These are phyloP conservation scores for Carpatolechia fugitivella DNA, from an alignment of 2,888 invertebrate genomes.

Conservation along the genomic window DNA sequence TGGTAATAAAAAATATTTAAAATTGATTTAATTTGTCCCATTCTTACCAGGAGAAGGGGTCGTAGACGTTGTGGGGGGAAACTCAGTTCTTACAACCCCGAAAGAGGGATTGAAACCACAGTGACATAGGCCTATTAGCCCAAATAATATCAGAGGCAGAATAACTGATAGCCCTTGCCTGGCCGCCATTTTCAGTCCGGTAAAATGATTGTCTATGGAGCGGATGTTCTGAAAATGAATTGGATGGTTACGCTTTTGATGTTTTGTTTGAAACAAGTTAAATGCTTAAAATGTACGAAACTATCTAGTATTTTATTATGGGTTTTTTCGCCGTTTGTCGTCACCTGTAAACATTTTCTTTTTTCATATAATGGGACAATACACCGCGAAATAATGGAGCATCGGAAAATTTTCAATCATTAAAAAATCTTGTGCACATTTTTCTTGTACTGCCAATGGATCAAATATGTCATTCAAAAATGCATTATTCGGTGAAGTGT, in stretches of 20 bases:
- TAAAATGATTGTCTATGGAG: conserved; percentile 3
- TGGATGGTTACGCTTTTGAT: not conserved
- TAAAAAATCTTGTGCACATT: not conserved
- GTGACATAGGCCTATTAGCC: conserved; percentile 27
- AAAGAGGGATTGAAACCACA: conserved; percentile 46
- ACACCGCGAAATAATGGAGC: not conserved
- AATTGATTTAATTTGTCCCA: conserved; percentile 4
- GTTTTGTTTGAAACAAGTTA: not conserved
- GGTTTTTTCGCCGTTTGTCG: not conserved
- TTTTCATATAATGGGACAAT: conserved; percentile 19
- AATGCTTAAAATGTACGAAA: not conserved
- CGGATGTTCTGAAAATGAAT: conserved; percentile 21
- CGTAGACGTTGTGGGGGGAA: conserved; percentile 33
- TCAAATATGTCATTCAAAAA: not conserved
- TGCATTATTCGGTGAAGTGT: not conserved
- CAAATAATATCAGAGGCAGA: conserved; percentile 23
- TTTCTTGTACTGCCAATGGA: not conserved
- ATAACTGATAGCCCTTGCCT: conserved; percentile 21
- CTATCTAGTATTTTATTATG: too few relatives aligned
- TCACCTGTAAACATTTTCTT: conserved; percentile 11
- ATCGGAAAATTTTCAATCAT: not conserved
- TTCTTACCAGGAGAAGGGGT: conserved; percentile 47
- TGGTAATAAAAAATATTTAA: not conserved
- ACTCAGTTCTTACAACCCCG: conserved; percentile 42
- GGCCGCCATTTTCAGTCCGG: conserved; percentile 20